These are phyloP conservation scores for Erebia epiphron DNA, from an alignment of 2,888 invertebrate species.

Conservation along the genomic window DNA sequence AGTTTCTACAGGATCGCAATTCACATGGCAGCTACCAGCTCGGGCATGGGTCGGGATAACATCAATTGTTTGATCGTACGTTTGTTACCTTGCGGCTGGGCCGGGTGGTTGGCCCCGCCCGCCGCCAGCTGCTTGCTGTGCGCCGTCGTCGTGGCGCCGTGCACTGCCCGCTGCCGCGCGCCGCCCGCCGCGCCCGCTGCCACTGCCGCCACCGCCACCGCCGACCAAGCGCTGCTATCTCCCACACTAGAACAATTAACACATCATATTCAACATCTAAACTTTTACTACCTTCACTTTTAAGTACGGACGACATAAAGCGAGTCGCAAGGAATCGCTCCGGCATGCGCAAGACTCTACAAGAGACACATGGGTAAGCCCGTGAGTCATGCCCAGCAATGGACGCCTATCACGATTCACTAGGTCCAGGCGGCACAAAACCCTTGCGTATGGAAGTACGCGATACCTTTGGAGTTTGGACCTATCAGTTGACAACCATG, in stretches of 20 bases:
- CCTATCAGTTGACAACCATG: too few species aligned
- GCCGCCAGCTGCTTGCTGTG: conserved; percentile 92
- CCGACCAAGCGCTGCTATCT: conserved; percentile 65
- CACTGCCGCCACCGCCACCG: conserved; percentile 60
- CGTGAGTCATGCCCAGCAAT: too few species aligned
- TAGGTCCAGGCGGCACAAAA: too few species aligned
- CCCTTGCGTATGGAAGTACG: too few species aligned
- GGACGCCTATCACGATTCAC: too few species aligned
- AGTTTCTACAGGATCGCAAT: too few species aligned
- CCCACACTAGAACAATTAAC: conserved; percentile 63
- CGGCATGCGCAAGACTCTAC: too few species aligned
- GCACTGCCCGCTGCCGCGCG: conserved; percentile 74
- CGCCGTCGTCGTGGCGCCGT: conserved; percentile 88
- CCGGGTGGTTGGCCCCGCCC: conserved; percentile 86
- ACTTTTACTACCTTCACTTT: neutral
- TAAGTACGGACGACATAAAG: neutral
- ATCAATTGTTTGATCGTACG: conserved; percentile 73
- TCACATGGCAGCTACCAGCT: neutral
- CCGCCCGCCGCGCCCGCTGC: conserved; percentile 56
- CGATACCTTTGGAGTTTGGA: too few species aligned
- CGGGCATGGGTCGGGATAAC: conserved; percentile 47
- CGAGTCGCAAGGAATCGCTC: too few species aligned
- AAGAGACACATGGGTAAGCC: too few species aligned
- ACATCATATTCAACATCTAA: neutral
- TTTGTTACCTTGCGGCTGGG: conserved; percentile 85